Percentiles rank a stretch among this genome's conserved stretches.
Evolutionary conservation across 2,888 invertebrate species (phyloP).

Genomic region (Pollenia angustigena): DNA sequence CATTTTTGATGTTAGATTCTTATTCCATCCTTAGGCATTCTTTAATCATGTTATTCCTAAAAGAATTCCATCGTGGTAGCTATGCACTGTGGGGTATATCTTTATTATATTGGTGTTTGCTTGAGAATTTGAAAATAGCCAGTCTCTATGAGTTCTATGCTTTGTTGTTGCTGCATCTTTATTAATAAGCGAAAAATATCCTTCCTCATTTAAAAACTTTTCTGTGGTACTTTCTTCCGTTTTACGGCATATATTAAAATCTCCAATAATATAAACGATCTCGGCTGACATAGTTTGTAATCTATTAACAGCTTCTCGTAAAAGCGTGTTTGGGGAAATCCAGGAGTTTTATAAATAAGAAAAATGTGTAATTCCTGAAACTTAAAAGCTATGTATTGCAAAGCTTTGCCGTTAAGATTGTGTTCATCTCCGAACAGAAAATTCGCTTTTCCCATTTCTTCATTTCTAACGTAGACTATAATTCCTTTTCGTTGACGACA

Average conservation of each 20-base stretch:
- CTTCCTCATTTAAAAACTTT: background rate
- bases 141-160: constrained; percentile 52
- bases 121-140: constrained; percentile 30
- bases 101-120: no score
- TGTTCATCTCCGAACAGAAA: background rate
- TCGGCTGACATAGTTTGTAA: background rate
- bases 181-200: background rate
- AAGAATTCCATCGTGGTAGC: no score
- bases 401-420: background rate
- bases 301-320: background rate
- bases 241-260: no score
- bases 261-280: constrained; percentile 27
- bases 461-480: background rate
- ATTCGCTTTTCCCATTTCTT: background rate
- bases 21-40: no score
- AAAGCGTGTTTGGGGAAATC: background rate
- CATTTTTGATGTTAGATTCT: no score
- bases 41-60: no score
- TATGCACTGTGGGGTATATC: no score
- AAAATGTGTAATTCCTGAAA: background rate
- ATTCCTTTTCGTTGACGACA: constrained; percentile 32
- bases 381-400: background rate
- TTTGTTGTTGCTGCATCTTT: constrained; percentile 7
- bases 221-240: background rate
- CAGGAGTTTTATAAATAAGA: background rate